Evolutionary conservation across 2,888 invertebrate genomes (phyloP), one percentile per base, ranked within the genome.

Genomic region (Bunonema sp.): DNA sequence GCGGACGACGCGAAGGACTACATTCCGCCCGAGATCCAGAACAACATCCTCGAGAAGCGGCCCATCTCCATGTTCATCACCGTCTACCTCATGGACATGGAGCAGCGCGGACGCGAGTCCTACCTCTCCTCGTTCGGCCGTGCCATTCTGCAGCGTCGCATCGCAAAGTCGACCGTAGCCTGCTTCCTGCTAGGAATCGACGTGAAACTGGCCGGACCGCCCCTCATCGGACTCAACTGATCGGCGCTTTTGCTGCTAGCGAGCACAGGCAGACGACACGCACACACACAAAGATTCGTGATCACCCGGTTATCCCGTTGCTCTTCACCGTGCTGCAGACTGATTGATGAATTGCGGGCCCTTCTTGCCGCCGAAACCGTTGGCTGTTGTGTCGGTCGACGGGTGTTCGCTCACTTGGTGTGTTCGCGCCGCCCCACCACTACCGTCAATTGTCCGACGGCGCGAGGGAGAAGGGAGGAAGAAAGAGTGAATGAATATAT

Each of bases 31-130:
- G 65, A 65, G 42, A 54, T 65, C 36, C 65, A 65, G 45, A 54
- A 50, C 44, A 64, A 62, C 37, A 60, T 65, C 45, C 45, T 65
- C 31, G 65, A 65, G 30, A 65, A 66, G 42, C 52, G 54, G 44
- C 65, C 65, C 32, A 63, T 63, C 43, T 63, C 65, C 15, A 65
- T 65, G 65, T 65, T 65, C 47, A 65, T 65, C 40, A 65, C 65
- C 10, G 65, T 65, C 7, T 65, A 65, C 42, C 41, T 65, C 38
- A 65, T 65, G 65, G 65, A 65, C 44, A 48, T 65, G 58, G 60
- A 61, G 35, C 59, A 61, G 29, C 45, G 60, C 45, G 53, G 63
- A 0, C 54, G 52, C 38, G 65, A 66, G 47, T 57, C 57, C 3
- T 65, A 66, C 37, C 44, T 66, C n/a, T 65, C 65, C 4, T 61